Evolutionary conservation across 2,797 vertebrate species (phyloP).

Genomic region (Darevskia nairensis): DNA sequence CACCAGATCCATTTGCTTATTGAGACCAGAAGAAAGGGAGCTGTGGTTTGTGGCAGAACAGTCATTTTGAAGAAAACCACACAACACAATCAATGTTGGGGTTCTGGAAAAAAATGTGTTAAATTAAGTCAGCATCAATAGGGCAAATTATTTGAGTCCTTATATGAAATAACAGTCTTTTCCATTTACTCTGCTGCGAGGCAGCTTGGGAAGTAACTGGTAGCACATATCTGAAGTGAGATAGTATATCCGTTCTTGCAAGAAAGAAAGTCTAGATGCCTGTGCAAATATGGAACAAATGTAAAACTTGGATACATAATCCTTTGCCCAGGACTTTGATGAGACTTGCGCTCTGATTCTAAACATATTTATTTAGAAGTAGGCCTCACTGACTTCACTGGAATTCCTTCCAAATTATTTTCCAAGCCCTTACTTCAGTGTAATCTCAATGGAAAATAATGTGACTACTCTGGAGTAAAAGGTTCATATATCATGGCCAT

Average conservation of each 20-base stretch:
- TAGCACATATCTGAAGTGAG: not conserved
- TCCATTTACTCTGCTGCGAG: conserved; percentile 19
- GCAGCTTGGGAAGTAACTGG: conserved; percentile 9
- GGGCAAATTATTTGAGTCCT: conserved; percentile 21
- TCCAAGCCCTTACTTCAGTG: conserved; percentile 31
- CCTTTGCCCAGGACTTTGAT: not conserved
- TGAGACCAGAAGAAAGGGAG: not conserved
- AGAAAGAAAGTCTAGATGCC: not conserved
- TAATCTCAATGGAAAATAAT: not conserved
- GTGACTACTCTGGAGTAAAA: not conserved
- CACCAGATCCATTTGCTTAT: conserved; percentile 7
- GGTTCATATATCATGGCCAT: not conserved
- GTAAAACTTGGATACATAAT: conserved; percentile 10
- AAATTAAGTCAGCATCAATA: conserved; percentile 51
- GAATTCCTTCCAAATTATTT: conserved; percentile 17
- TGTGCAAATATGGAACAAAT: conserved; percentile 6
- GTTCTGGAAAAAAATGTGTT: conserved; percentile 34
- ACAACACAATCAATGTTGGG: conserved; percentile 20
- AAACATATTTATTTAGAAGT: conserved; percentile 10
- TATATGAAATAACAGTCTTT: conserved; percentile 19
- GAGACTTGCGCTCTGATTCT: not conserved
- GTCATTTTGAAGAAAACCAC: not conserved
- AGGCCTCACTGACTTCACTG: not conserved
- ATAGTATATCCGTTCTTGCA: conserved; percentile 28
- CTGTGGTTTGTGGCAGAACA: conserved; percentile 22